phyloP scores from a whole-genome alignment of 1,140 invertebrate genomes.

The Cydia splendana region DNA sequence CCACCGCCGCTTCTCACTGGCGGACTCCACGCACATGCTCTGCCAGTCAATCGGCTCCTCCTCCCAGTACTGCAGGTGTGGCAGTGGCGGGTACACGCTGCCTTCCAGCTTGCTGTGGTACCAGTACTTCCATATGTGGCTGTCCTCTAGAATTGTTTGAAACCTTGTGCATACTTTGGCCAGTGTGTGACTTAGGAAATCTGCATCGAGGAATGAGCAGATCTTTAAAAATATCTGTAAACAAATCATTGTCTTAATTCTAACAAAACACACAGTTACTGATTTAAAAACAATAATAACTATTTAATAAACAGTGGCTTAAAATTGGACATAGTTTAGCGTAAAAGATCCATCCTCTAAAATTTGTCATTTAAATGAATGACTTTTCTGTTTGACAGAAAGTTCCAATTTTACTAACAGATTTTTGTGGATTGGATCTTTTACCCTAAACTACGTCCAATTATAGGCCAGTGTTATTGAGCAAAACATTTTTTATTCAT shows the following conservation, averaged over 20 bases:
- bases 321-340: no score
- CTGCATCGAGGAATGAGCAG: constrained; percentile 71
- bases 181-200: constrained; percentile 68
- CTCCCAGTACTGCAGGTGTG: constrained; percentile 59
- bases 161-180: constrained; percentile 72
- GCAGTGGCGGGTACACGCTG: constrained; percentile 60
- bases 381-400: no score
- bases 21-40: constrained; percentile 70
- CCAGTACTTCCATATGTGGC: constrained; percentile 72
- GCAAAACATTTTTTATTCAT: no score
- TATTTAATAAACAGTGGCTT: no score
- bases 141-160: constrained; percentile 72
- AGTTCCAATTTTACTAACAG: no score
- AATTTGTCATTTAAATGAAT: no score
- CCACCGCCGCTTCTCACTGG: constrained; percentile 68
- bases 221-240: constrained; percentile 78
- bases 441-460: no score
- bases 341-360: no score
- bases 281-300: background rate
- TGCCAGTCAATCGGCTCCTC: constrained; percentile 64
- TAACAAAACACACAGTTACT: background rate
- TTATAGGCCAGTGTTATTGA: no score
- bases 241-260: constrained; percentile 9
- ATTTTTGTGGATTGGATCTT: no score
- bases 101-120: constrained; percentile 65